phyloP scores from a whole-genome alignment of 1,140 invertebrate genomes.

The Drosophila eugracilis region DNA sequence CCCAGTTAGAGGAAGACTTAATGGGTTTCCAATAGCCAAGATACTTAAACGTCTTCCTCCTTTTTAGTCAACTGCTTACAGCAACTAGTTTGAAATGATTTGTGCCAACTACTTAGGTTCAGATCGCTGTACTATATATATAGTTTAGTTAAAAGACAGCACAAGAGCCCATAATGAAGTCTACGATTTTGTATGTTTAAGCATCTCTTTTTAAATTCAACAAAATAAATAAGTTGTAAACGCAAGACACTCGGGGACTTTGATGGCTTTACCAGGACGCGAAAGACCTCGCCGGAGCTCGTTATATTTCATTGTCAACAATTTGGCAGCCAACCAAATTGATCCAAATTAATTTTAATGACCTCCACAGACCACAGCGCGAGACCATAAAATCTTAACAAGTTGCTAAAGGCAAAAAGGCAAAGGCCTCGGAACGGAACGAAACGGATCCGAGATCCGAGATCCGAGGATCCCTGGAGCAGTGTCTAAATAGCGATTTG shows the following conservation, averaged over 20 bases:
- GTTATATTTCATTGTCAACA: conserved; percentile 85
- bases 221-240: conserved; percentile 79
- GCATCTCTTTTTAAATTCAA: conserved; percentile 53
- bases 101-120: conserved; percentile 49
- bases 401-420: conserved; percentile 38
- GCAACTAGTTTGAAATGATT: conserved; percentile 73
- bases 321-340: conserved; percentile 84
- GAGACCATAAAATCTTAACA: conserved; percentile 71
- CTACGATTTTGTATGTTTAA: conserved; percentile 77
- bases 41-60: conserved; percentile 28
- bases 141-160: conserved; percentile 56
- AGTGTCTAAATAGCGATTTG: conserved; percentile 85
- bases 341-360: conserved; percentile 85
- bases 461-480: conserved; percentile 17
- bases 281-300: conserved; percentile 20
- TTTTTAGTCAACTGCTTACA: conserved; percentile 37
- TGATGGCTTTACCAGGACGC: conserved; percentile 67
- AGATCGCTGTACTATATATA: conserved; percentile 24
- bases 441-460: conserved; percentile 1
- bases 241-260: conserved; percentile 51
- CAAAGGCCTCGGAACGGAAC: conserved; percentile 6
- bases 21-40: not conserved
- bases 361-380: conserved; percentile 69
- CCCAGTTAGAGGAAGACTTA: conserved; percentile 48
- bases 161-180: conserved; percentile 48